Percentiles rank a stretch among this genome's conserved stretches.
Evolutionary conservation across 2,113 vertebrate genomes (phyloP).

Genomic region (Aegypius monachus): DNA sequence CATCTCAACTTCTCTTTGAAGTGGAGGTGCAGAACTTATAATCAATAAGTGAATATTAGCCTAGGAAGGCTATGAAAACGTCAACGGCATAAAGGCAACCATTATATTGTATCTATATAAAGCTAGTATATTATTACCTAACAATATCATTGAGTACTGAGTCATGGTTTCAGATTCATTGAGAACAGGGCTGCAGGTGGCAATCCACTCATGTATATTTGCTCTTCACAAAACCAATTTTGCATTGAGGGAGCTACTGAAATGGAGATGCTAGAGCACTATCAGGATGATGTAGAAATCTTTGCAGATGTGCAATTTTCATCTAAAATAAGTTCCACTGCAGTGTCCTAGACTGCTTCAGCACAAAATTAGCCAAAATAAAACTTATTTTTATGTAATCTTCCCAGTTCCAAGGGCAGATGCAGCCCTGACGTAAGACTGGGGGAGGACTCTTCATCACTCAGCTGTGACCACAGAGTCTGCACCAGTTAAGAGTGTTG

Average conservation of each 20-base stretch:
- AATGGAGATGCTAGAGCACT: conserved; percentile 1
- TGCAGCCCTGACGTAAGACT: background rate
- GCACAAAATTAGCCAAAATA: background rate
- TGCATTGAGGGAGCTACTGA: background rate
- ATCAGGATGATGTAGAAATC: background rate
- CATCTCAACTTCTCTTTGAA: background rate
- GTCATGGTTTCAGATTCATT: background rate
- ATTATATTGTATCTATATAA: background rate
- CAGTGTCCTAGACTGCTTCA: background rate
- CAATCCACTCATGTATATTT: background rate
- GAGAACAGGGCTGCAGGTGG: background rate
- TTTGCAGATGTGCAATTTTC: conserved; percentile 30
- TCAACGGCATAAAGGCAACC: background rate
- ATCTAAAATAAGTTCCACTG: conserved; percentile 18
- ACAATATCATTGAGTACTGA: background rate
- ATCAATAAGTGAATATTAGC: background rate
- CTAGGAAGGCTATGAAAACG: background rate
- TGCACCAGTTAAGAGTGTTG: background rate
- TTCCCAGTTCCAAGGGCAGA: background rate
- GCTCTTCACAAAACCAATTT: conserved; percentile 2
- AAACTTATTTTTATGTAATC: background rate
- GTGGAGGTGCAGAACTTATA: background rate
- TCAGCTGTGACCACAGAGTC: background rate
- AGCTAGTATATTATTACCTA: background rate
- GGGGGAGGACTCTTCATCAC: background rate